Evolutionary conservation across 2,797 vertebrate species (phyloP), one percentile per base, ranked within the genome.

Genomic region (Chelmon rostratus): DNA sequence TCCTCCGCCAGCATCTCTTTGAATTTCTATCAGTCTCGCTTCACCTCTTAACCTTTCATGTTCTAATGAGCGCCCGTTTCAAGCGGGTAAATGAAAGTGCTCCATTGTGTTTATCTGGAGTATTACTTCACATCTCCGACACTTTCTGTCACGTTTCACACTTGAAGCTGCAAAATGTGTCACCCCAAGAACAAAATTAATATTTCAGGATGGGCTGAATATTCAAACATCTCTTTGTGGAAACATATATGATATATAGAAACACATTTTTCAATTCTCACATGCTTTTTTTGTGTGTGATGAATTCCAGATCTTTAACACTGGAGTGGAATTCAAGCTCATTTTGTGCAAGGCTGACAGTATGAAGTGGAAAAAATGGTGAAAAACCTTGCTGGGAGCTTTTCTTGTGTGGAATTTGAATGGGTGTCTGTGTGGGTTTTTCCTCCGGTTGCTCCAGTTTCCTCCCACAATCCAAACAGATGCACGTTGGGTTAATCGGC

Each of bases 11-110:
- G 21, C 15, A 37, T 47, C 52, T 70, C 54, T 68, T 72, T 81
- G 62, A 57, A 61, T 70, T 77, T 21, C 49, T 6, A 13, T 42
- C 74, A 52, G 19, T 40, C 42, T 38, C 10, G 28, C 28, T 31
- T 80, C 96, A 74, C 50, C 83, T 73, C 67, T 50, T 62, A 46
- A 50, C 68, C 63, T 56, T 74, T 79, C 50, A 61, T 71, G 77
- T 13, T 49, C 28, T 54, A n/a, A 57, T 52, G 33, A 23, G 73
- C 53, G 56, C 11, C 40, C 25, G 0, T 69, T 69, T 38, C 54
- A 40, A 56, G 42, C 71, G 1, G 54, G 1, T 5, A 0, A 33
- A 64, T 66, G 2, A 52, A 83, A 38, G n/a, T 37, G 28, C 31
- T n/a, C n/a, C 33, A 3, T 31, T 52, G 38, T 79, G 16, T 44